Base-by-base conservation (phyloP, 2,113 vertebrate genomes). In the Protobothrops mucrosquamatus region DNA sequence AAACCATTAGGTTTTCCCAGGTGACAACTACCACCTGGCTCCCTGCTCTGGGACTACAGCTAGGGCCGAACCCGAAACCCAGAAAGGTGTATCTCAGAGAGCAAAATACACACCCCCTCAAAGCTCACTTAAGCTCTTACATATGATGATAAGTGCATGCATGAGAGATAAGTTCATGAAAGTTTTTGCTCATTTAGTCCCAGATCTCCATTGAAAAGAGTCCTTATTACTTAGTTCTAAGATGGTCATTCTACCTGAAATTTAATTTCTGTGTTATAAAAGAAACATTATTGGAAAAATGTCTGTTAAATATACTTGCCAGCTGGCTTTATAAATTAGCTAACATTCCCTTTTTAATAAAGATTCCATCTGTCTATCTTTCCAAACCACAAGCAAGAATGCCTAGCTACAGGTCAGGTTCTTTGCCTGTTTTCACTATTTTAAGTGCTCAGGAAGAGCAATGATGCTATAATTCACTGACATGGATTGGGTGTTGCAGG, bases 281-380 rank as follows among this genome's bases (percentile, higher is more conserved):
- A 88, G 94, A 95, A 0, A 0, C 14, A 29, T 89, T 59, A 54
- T 92, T 59, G 87, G 94, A 92, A 29, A 39, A 69, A 3, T 92
- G 93, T 46, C 89, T 8, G 74, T 11, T 93, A 91, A 88, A 89
- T 89, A 92, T 0, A 8, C 20, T 0, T 0, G 91, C 95, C 97
- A 97, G 95, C 93, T 96, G 93, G 95, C 94, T 85, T 94, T 87
- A 81, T 48, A 0, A 0, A 59, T 26, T 93, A 95, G 95, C 87
- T 96, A 90, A 96, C 87, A 85, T 3, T 0, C 23, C 14, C 43
- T 74, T 94, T 94, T 91, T 93, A 92, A 95, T 97, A 94, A 95
- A 39, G 95, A 96, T 95, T 96, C 95, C 97, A 97, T 89, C 94
- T 96, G 95, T 85, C 93, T 91, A 4, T 52, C 90, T 92, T 94